Conservation (phyloP, 2,888 invertebrate genomes). For the Lepidocyrtoides sp. region DNA sequence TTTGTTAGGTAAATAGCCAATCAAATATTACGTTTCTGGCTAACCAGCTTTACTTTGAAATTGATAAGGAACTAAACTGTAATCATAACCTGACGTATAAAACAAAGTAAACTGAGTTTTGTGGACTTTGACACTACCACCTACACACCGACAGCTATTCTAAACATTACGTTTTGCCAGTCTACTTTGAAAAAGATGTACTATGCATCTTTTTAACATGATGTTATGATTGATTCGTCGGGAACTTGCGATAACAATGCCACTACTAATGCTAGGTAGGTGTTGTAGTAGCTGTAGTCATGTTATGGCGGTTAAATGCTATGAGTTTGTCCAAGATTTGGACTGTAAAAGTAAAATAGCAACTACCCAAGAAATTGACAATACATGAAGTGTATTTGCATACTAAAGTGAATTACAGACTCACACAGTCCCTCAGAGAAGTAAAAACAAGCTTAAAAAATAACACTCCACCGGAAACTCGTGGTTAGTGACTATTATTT, state of each 20-base stretch:
- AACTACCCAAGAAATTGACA: not conserved
- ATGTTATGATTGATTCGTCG: too few relatives aligned
- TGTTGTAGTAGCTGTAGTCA: constrained; percentile 36
- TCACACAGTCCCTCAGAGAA: not conserved
- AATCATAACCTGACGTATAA: too few relatives aligned
- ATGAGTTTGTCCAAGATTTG: constrained; percentile 64
- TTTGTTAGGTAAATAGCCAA: constrained; percentile 36
- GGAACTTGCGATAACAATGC: not conserved
- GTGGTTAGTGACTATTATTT: constrained; percentile 79
- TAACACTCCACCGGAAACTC: constrained; percentile 80
- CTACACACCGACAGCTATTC: too few relatives aligned
- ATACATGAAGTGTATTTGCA: not conserved
- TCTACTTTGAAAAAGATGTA: too few relatives aligned
- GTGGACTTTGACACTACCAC: too few relatives aligned
- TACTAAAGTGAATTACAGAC: not conserved
- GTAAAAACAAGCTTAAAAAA: constrained; percentile 46
- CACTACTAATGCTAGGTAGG: not conserved
- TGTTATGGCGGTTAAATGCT: constrained; percentile 49
- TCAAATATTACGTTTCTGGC: constrained; percentile 37
- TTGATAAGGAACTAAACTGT: too few relatives aligned
- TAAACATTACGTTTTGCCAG: too few relatives aligned
- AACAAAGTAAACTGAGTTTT: too few relatives aligned
- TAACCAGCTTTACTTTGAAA: too few relatives aligned
- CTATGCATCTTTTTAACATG: too few relatives aligned
- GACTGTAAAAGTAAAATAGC: constrained; percentile 1